Evolutionary conservation across 2,113 vertebrate species (phyloP).

Genomic region (Eidolon helvum): DNA sequence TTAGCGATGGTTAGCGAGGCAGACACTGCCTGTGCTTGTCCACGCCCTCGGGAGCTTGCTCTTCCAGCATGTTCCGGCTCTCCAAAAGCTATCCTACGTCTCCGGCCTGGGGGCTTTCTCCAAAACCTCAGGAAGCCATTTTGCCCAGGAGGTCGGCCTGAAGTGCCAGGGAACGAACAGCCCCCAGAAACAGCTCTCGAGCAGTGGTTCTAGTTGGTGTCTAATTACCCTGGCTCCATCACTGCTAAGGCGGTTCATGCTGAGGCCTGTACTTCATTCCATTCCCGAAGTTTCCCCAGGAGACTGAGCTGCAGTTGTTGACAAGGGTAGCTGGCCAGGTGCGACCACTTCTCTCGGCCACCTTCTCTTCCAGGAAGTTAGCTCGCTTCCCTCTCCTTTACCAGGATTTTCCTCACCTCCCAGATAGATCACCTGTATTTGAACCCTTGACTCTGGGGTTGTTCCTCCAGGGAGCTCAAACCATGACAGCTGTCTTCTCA

Average conservation of each 20-base stretch:
- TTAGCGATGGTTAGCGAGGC: not conserved
- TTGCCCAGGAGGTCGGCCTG: not conserved
- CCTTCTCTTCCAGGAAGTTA: not conserved
- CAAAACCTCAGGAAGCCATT: not conserved
- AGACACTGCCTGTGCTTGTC: rapidly evolving
- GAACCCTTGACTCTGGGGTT: not conserved
- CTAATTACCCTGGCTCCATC: not conserved
- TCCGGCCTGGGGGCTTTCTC: not conserved
- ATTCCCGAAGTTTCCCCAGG: not conserved
- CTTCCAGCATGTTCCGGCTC: too few relatives aligned
- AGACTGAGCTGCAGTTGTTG: rapidly evolving
- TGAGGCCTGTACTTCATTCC: rapidly evolving
- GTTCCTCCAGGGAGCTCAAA: not conserved
- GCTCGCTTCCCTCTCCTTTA: not conserved
- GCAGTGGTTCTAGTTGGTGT: rapidly evolving
- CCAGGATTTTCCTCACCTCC: not conserved
- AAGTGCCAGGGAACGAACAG: not conserved
- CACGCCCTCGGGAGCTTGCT: not conserved
- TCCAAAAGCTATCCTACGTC: not conserved
- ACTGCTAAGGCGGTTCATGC: rapidly evolving
- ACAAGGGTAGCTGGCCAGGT: not conserved
- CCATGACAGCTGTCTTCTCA: not conserved
- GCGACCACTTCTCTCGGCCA: not conserved
- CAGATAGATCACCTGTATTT: not conserved
- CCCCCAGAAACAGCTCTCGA: not conserved